Conservation (phyloP, 2,797 vertebrate genomes). For the Epinephelus malabaricus region DNA sequence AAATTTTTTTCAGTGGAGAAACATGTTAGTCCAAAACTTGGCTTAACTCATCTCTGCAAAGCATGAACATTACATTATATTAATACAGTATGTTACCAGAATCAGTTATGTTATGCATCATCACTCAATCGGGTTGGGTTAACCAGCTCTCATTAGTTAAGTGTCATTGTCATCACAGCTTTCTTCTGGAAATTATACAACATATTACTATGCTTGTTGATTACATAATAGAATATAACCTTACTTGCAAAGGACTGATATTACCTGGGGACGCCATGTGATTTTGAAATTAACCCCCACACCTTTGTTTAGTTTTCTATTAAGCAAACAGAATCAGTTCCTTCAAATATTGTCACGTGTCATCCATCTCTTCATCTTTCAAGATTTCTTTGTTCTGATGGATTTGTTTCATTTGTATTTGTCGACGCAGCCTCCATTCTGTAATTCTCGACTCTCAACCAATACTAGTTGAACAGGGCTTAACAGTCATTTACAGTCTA, state of each 20-base stretch:
- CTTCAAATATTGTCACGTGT: too few species aligned
- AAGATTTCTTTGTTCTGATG: too few species aligned
- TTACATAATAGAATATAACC: not conserved
- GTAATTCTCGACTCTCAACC: not conserved
- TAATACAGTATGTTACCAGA: conserved; percentile 9
- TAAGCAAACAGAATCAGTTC: too few species aligned
- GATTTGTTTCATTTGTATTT: too few species aligned
- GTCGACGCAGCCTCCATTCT: not conserved
- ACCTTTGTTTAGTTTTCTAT: too few species aligned
- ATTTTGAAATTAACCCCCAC: too few species aligned
- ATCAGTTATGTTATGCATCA: conserved; percentile 40
- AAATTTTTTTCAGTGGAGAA: conserved; percentile 7
- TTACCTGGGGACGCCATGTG: too few species aligned
- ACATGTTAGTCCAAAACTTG: conserved; percentile 4
- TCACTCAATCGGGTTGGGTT: conserved; percentile 45
- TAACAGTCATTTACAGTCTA: not conserved
- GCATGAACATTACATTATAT: conserved; percentile 10
- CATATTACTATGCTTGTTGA: not conserved
- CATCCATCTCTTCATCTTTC: too few species aligned
- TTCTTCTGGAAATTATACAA: conserved; percentile 10
- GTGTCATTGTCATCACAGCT: conserved; percentile 25
- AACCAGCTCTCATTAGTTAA: conserved; percentile 48
- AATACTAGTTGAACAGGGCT: too few species aligned
- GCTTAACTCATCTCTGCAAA: conserved; percentile 23
- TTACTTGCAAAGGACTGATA: too few species aligned